Evolutionary conservation across 2,113 vertebrate species (phyloP), one percentile per base, ranked within the genome.

Genomic region (Phylloscopus whistleri): DNA sequence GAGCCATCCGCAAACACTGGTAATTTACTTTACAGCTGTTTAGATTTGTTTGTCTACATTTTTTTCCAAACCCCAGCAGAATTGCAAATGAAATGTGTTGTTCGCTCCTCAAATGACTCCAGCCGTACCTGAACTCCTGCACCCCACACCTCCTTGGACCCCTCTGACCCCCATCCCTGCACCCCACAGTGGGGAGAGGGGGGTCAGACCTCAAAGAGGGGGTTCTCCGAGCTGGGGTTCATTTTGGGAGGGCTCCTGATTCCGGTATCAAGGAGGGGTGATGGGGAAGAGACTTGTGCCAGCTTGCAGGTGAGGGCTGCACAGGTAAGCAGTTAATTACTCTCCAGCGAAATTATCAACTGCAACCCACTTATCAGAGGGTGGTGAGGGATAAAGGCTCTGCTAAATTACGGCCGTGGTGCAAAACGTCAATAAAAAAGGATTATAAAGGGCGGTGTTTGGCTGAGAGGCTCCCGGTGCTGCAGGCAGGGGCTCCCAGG

Each of bases 21-120:
- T 94, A 92, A 97, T 97, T 97, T 96, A 94, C 92, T 96, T 96
- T 96, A 95, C 93, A 96, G 95, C 93, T 97, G 96, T 90, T 96
- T 93, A 89, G 92, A 85, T 94, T 95, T 96, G 93, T 91, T 94
- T 97, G 91, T 91, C 94, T 79, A n/a, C 67, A 0, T 55, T 49
- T 49, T 86, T 86, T 80, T 81, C 66, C 48, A 22, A 93, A 90
- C 62, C 89, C 78, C 80, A 30, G 88, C 2, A 49, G 96, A 93
- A 92, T 87, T 95, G 95, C 77, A 94, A 94, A 92, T 77, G 87
- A 93, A 94, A 90, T 4, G 3, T 49, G 53, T 89, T 89, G 59
- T 96, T 93, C 88, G 95, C 70, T 93, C 59, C 91, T 94, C 66
- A 16, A 2, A 89, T 44, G 21, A 11, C 55, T 89, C 81, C 82